Base-by-base conservation (phyloP, 1,140 invertebrate species). In the Hylaeus anthracinus region DNA sequence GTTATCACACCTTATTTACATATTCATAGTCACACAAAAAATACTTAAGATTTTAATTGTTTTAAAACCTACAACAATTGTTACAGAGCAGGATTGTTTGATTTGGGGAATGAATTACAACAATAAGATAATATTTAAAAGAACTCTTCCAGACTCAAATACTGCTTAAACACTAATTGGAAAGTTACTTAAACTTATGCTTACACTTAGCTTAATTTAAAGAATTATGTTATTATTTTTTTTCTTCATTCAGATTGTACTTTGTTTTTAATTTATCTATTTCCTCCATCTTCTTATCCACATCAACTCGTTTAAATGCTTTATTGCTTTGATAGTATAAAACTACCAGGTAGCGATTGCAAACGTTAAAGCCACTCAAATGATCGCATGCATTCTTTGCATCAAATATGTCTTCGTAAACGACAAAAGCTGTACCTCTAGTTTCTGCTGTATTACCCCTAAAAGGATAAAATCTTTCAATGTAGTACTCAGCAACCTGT, bases 381-480 rank as follows among this genome's bases (percentile, higher is more conserved):
- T 99, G 99, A 94, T 99, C 99, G 94, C 99, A 99, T 10, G 99
- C 99, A 95, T 99, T 99, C 94, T 99, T 99, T 0, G 99, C 99
- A 95, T 99, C 99, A 95, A 99, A 99, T 88, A 99, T 99, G 92
- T 99, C 99, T 94, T 99, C 99, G 94, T 99, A 99, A 1, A 99
- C 98, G 67, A 99, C 98, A 95, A 99, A 99, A 37, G 99, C 99
- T 72, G 99, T 99, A 63, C 99, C 99, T 94, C 98, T 96, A 0
- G 98, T 99, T 94, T 99, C 99, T 41, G 98, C 97, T 43, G 99
- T 99, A 88, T 99, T 99, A 2, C 99, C 99, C 51, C 98, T 99
- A 92, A 81, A 95, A 95, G 72, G 63, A 53, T 63, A 12, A 66
- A 65, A 73, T 39, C 45, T 37, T 9, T 67, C 53, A 26, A 63